Evolutionary conservation across 2,113 vertebrate genomes (phyloP).

Genomic region (Onychostruthus taczanowskii): DNA sequence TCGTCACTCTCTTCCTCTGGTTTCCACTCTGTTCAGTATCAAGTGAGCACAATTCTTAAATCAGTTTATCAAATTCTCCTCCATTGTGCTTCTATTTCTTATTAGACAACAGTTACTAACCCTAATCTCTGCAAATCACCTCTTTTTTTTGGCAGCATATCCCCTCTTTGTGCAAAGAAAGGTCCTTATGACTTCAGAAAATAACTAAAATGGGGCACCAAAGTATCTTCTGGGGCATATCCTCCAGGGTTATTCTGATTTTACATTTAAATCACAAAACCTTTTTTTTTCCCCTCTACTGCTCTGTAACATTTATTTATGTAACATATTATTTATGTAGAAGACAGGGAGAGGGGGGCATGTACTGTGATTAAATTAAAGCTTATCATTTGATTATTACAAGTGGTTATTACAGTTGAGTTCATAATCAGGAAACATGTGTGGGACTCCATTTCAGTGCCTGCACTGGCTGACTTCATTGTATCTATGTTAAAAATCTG

Average conservation of each 20-base stretch:
- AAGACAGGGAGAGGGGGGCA: rapidly evolving
- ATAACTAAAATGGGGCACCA: not conserved
- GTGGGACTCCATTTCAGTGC: not conserved
- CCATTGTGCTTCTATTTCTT: not conserved
- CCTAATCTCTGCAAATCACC: not conserved
- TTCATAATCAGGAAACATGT: not conserved
- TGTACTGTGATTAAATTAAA: not conserved
- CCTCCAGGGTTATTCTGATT: not conserved
- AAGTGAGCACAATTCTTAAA: not conserved
- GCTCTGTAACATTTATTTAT: not conserved
- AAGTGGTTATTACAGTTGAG: not conserved
- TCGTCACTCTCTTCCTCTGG: not conserved
- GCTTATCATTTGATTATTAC: not conserved
- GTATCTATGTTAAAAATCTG: not conserved
- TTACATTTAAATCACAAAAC: not conserved
- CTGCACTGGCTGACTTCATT: not conserved
- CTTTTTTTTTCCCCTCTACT: not conserved
- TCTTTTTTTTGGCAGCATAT: not conserved
- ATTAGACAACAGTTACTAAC: not conserved
- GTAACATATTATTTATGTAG: too few species aligned
- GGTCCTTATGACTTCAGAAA: not conserved
- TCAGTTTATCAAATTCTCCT: not conserved
- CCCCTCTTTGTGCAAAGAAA: not conserved
- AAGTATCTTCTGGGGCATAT: not conserved
- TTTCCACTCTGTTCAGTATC: not conserved